Evolutionary conservation across 37 sponge, comb jelly and placozoan species (phyloP).

Genomic region (Agelas oroides): DNA sequence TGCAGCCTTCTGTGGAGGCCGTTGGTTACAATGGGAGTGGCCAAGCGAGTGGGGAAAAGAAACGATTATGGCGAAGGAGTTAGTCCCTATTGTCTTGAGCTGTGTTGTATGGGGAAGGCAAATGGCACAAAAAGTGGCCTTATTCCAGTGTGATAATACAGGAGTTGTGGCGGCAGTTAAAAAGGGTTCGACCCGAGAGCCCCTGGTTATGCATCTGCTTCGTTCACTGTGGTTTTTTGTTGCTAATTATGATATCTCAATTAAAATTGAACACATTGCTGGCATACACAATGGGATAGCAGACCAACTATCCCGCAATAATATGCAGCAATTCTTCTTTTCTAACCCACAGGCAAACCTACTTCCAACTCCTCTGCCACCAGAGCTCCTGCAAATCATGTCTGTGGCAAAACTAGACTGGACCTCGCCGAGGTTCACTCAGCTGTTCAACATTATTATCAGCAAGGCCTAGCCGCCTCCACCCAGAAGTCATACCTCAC

Average conservation of each 20-base stretch:
- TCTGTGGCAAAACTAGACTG: constrained; percentile 15
- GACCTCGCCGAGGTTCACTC: constrained; percentile 32
- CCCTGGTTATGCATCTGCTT: constrained; percentile 8
- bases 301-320: constrained; percentile 21
- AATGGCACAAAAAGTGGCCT: background rate
- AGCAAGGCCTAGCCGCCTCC: constrained; percentile 30
- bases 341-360: constrained; percentile 11
- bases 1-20: background rate
- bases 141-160: constrained; percentile 22
- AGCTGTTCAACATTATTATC: background rate
- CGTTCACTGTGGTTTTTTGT: constrained; percentile 14
- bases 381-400: background rate
- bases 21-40: constrained; percentile 38
- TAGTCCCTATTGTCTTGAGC: constrained; percentile 15
- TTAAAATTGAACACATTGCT: background rate
- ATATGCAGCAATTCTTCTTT: constrained; percentile 1
- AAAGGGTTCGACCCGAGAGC: constrained; percentile 4
- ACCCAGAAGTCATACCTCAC: constrained; percentile 32
- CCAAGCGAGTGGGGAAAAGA: background rate
- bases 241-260: background rate
- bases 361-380: background rate
- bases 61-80: constrained; percentile 26
- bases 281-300: constrained; percentile 11
- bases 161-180: constrained; percentile 14
- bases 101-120: constrained; percentile 19